phyloP scores from a whole-genome alignment of 2,113 vertebrate genomes.

The Pseudorectes ferrugineus region DNA sequence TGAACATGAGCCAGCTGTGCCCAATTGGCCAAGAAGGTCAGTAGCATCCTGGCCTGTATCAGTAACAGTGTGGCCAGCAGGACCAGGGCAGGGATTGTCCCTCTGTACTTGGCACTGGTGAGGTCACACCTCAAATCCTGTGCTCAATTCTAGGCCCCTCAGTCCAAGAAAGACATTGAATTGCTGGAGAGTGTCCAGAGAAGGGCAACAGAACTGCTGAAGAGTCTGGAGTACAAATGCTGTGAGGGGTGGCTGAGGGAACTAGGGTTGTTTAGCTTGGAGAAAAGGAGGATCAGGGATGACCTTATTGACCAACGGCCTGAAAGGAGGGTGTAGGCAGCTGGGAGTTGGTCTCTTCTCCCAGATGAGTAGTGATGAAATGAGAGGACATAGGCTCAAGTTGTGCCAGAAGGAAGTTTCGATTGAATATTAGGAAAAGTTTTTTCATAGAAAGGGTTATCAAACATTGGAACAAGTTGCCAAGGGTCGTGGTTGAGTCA shows the following conservation, averaged over 20 bases:
- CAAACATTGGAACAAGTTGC: not conserved
- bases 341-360: not conserved
- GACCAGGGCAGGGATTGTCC: not conserved
- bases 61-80: not conserved
- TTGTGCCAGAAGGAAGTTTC: not conserved
- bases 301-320: accelerated
- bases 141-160: accelerated
- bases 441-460: not conserved
- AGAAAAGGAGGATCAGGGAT: not conserved
- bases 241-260: not conserved
- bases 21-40: not conserved
- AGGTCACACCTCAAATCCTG: accelerated
- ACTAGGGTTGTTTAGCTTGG: not conserved
- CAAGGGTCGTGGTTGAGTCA: not conserved
- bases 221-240: not conserved
- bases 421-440: not conserved
- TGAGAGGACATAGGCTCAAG: not conserved
- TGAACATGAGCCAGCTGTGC: too few relatives aligned
- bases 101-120: accelerated
- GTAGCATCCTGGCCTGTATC: accelerated
- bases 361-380: not conserved
- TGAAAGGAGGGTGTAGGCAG: not conserved
- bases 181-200: accelerated
- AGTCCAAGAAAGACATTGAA: not conserved
- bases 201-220: accelerated